Evolutionary conservation across 2,113 vertebrate genomes (phyloP).

Genomic region (Speoplatyrhinus poulsoni): DNA sequence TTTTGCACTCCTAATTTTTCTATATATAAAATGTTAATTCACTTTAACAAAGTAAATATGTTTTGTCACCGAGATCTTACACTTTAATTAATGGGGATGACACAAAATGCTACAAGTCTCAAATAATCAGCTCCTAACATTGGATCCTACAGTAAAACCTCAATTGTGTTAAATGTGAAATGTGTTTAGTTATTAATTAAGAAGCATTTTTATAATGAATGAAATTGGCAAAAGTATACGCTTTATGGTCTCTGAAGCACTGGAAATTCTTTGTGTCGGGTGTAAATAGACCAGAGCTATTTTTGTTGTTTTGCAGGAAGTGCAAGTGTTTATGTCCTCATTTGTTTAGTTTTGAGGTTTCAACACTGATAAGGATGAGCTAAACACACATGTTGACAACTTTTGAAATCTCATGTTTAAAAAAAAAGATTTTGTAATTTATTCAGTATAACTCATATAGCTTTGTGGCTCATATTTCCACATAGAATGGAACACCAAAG

Average conservation of each 20-base stretch:
- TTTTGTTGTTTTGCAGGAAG: constrained; percentile 3
- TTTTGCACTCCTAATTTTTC: background rate
- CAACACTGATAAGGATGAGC: constrained; percentile 23
- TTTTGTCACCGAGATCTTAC: background rate
- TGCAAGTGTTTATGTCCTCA: constrained; percentile 22
- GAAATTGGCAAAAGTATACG: no score
- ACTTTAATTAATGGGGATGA: background rate
- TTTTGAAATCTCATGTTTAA: background rate
- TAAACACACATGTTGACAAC: constrained; percentile 35
- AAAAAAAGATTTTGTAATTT: no score
- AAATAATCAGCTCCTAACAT: background rate
- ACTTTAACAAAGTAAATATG: background rate
- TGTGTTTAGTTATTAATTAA: no score
- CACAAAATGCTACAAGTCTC: background rate
- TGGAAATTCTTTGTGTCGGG: no score
- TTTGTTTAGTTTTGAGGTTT: constrained; percentile 3
- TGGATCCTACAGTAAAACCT: background rate
- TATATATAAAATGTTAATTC: no score
- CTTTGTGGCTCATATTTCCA: no score
- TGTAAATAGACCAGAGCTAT: constrained; percentile 24
- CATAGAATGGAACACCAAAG: no score
- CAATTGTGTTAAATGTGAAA: constrained; percentile 5
- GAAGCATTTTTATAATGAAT: no score
- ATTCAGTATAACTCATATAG: no score
- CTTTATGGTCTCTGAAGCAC: no score